Base-by-base conservation (phyloP, 2,797 vertebrate species). In the Clarias pachynema region DNA sequence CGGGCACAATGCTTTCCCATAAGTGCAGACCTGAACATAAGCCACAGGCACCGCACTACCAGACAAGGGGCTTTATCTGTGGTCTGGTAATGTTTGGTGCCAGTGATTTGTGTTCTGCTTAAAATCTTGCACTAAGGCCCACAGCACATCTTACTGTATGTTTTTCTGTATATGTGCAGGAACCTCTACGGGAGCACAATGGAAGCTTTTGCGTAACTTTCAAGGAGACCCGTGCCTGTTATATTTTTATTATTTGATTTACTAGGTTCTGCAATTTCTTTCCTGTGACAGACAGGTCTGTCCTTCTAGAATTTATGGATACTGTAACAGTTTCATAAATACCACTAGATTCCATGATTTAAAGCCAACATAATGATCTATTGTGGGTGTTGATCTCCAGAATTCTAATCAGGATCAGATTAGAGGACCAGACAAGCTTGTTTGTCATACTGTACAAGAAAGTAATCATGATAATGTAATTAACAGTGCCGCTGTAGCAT, bases 1-100 rank as follows among this genome's bases (percentile, higher is more conserved):
- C 62, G 81, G 79, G 22, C 34, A 29, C 63, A 56, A 65, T 26
- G 34, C 56, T 72, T 56, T 87, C 31, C 37, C 60, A 70, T 86
- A 34, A 78, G 12, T 29, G 44, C 66, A 31, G 56, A 81, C 29
- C 8, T 62, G 20, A 69, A 31, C 16, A 14, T 20, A 49, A 34
- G 56, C 26, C 78, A 79, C 59, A 24, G 40, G 63, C 83, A 74
- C 68, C 34, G 15, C 60, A 69, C 53, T 75, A 86, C 44, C 59
- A 73, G 68, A 65, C 37, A 34, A 56, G 9, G 10, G 29, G 29
- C n/a, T 82, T 69, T 57, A 80, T 80, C 40, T 80, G 40, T 53
- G 49, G n/a, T 44, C 79, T 66, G 62, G 49, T 82, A 59, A 82
- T 59, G 14, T 34, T 65, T 66, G 40, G 16, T 49, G 40, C 62